Percentiles rank a stretch among this genome's conserved stretches.
phyloP scores from a whole-genome alignment of 1,140 invertebrate genomes.

The Ridgeia piscesae region DNA sequence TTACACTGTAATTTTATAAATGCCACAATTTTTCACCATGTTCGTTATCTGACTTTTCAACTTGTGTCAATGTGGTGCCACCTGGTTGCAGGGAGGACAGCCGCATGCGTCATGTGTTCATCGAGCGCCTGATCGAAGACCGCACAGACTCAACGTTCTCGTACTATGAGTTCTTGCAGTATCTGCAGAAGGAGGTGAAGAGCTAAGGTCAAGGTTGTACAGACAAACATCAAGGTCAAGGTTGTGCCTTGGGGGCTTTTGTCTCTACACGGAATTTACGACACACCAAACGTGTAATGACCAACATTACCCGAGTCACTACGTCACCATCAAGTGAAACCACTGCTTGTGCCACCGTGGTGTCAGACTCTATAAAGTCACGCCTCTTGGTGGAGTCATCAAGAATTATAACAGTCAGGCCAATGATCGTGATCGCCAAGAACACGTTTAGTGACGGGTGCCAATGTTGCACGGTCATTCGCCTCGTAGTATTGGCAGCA shows the following conservation, averaged over 20 bases:
- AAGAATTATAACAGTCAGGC: background rate
- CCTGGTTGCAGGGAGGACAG: slow-evolving; percentile 77
- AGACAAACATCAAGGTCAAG: background rate
- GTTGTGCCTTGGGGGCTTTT: background rate
- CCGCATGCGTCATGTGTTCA: slow-evolving; percentile 76
- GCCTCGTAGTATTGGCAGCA: background rate
- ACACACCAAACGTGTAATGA: background rate
- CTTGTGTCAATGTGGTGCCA: background rate
- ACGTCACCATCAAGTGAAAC: background rate
- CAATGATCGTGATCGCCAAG: background rate
- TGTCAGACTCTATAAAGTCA: background rate
- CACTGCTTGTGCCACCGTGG: background rate
- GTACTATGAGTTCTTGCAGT: slow-evolving; percentile 97
- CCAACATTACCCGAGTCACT: background rate
- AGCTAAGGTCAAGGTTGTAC: background rate
- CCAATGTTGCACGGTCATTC: background rate
- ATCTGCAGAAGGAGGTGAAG: slow-evolving; percentile 82
- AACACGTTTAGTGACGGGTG: background rate
- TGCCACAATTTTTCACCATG: background rate
- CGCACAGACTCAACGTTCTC: slow-evolving; percentile 88
- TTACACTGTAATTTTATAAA: background rate
- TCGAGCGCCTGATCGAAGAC: slow-evolving; percentile 90
- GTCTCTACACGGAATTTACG: background rate
- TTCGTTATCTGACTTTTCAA: background rate
- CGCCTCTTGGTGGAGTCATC: too few relatives aligned